These are phyloP conservation scores for Grallaria varia DNA, from an alignment of 2,113 vertebrate species.

Conservation along the genomic window DNA sequence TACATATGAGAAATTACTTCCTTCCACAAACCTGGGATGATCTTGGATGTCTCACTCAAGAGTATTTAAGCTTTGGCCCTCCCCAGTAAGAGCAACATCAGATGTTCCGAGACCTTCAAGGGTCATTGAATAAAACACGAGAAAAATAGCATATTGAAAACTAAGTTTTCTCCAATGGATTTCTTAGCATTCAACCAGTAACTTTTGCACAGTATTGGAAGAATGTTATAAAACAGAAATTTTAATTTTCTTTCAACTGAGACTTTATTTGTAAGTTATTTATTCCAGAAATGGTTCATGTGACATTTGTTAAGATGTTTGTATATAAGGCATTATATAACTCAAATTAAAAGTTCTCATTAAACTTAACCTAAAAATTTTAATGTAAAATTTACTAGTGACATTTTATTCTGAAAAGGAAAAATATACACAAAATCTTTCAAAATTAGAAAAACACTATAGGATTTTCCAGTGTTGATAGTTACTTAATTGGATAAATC, in stretches of 20 bases:
- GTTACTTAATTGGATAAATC: neutral
- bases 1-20: neutral
- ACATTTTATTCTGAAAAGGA: neutral
- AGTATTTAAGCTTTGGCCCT: neutral
- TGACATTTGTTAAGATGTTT: neutral
- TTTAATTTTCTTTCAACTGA: neutral
- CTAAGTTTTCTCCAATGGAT: neutral
- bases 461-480: accelerated
- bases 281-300: neutral
- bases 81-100: neutral
- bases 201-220: neutral
- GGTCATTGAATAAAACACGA: neutral
- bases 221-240: neutral
- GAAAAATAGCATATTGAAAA: neutral
- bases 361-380: neutral
- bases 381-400: neutral
- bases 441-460: neutral
- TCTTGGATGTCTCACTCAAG: neutral
- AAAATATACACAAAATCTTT: neutral
- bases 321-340: neutral
- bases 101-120: neutral
- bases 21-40: neutral
- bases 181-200: neutral
- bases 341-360: neutral
- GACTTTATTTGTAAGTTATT: neutral